phyloP scores from a whole-genome alignment of 2,797 vertebrate genomes.

The Tachyglossus aculeatus region DNA sequence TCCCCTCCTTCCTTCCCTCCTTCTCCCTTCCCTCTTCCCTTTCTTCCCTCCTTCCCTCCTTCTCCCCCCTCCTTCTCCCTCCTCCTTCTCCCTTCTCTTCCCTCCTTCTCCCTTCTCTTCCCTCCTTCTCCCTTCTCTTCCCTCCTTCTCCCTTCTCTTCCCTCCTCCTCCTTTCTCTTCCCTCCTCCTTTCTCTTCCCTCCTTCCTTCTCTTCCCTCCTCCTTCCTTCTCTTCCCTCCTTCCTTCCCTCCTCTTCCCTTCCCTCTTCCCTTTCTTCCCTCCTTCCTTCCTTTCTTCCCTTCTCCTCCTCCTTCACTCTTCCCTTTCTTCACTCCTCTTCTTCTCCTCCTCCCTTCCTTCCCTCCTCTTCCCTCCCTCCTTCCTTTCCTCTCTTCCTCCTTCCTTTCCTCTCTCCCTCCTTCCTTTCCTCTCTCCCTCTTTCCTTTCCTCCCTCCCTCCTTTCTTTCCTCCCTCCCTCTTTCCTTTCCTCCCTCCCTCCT shows the following conservation, averaged over 20 bases:
- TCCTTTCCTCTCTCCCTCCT: not conserved
- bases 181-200: not conserved
- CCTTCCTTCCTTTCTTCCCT: not conserved
- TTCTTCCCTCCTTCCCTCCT: not conserved
- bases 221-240: not conserved
- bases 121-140: not conserved
- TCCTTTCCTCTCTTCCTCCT: not conserved
- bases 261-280: accelerated
- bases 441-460: accelerated
- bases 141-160: too few relatives aligned
- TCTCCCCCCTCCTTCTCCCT: not conserved
- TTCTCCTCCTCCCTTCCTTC: not conserved
- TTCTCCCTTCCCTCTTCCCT: not conserved
- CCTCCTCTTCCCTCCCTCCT: not conserved
- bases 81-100: accelerated
- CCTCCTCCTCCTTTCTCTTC: too few relatives aligned
- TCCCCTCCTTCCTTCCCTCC: not conserved
- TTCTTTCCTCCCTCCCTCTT: not conserved
- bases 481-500: not conserved
- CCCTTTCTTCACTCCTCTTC: not conserved
- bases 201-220: not conserved
- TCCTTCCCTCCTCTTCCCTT: accelerated
- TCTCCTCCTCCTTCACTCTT: not conserved
- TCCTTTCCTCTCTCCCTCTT: not conserved
- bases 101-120: not conserved